Evolutionary conservation across 2,888 invertebrate species (phyloP), one percentile per base, ranked within the genome.

Genomic region (Melanargia galathea): DNA sequence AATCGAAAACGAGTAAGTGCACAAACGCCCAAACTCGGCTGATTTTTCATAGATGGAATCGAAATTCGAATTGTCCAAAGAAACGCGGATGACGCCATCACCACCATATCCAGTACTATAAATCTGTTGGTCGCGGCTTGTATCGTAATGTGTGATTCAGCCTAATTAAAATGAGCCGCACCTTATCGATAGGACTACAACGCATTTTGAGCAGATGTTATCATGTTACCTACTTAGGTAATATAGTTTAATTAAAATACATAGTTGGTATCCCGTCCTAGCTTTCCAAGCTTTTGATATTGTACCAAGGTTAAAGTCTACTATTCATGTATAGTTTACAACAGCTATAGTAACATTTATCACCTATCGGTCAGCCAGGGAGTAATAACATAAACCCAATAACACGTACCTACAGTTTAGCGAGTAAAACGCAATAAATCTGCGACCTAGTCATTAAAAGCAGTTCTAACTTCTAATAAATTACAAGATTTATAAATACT

Each of bases 381-480:
- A 51, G 18, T 51, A 35, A 13, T 22, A 35, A 22, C 52, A 35
- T 35, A 35, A 52, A 35, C 20, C 20, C 20, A 20, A 52, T 52
- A 52, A 18, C 35, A 7, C 52, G 20, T 52, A 52, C 52, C 51
- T 33, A 49, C 16, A 35, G 52, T 52, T 35, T 33, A 2, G 51
- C 18, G 11, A 20, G 20, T 35, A 52, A 35, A 52, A 52, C 52
- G 20, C 13, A 52, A 52, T 52, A 52, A 52, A 52, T 52, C 52
- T 33, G 18, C 52, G 52, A 52, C 52, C 49, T 51, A 35, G 11
- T 52, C 35, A 35, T 6, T 52, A 52, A 33, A 52, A 26, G 10
- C 20, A 52, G 35, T 35, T 48, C n/a, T n/a, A n/a, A n/a, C n/a
- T n/a, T n/a, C 52, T 33, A 46, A 46, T 46, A 46, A 46, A 22